Conservation (phyloP, 2,113 vertebrate genomes). For the Chauna torquata region DNA sequence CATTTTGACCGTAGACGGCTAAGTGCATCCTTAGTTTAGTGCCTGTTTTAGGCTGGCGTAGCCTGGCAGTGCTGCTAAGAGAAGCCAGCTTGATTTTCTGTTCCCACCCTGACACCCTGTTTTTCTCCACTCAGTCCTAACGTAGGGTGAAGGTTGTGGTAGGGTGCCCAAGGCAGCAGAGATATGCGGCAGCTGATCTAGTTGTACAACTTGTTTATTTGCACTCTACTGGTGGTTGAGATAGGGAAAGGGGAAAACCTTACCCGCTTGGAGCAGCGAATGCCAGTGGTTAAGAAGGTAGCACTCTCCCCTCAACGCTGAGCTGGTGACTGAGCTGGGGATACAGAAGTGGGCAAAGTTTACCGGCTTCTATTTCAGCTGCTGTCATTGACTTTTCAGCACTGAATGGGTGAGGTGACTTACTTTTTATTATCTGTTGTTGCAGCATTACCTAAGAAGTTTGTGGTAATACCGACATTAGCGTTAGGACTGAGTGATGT, state of each 20-base stretch:
- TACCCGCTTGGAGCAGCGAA: not conserved
- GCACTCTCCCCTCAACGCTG: not conserved
- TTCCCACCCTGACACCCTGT: not conserved
- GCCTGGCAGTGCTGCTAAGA: not conserved
- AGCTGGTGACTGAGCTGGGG: not conserved
- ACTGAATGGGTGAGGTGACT: not conserved
- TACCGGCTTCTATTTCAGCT: not conserved
- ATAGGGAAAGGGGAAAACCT: not conserved
- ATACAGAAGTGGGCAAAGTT: not conserved
- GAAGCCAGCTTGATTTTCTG: not conserved
- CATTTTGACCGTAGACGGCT: not conserved
- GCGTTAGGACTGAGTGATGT: not conserved
- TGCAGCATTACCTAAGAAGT: not conserved
- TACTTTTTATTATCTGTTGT: not conserved
- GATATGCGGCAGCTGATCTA: not conserved
- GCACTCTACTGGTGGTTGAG: not conserved
- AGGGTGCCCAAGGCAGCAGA: not conserved
- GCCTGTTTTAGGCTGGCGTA: not conserved
- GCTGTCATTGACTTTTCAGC: not conserved
- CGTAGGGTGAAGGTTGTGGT: not conserved
- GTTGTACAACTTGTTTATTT: slow-evolving; percentile 6
- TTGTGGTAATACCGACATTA: not conserved
- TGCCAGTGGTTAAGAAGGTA: not conserved
- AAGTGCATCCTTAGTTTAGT: accelerated
- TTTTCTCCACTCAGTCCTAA: not conserved